These are phyloP conservation scores for Chalcosyrphus nemorum DNA, from an alignment of 2,888 invertebrate species.

Conservation along the genomic window DNA sequence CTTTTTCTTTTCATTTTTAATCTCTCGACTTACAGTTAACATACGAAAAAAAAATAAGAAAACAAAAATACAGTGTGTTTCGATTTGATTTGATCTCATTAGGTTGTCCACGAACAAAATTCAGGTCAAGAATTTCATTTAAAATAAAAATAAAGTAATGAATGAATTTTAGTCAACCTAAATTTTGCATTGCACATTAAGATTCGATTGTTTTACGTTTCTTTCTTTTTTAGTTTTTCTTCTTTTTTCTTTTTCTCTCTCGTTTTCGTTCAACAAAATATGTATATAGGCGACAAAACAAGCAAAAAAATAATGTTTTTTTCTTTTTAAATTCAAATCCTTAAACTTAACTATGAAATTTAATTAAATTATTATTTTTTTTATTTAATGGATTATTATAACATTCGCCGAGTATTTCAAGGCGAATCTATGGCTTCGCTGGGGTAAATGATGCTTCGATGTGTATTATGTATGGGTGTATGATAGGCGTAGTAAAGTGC, in stretches of 20 bases:
- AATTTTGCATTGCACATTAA: constrained; percentile 69
- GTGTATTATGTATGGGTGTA: constrained; percentile 3
- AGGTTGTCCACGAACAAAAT: constrained; percentile 63
- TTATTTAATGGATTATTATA: constrained; percentile 24
- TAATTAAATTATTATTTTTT: constrained; percentile 20
- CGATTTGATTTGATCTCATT: constrained; percentile 27
- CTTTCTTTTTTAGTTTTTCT: background rate
- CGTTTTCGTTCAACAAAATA: constrained; percentile 46
- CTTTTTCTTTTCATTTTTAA: constrained; percentile 31
- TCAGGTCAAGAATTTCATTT: constrained; percentile 73
- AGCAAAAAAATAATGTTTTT: constrained; percentile 19
- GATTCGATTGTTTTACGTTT: constrained; percentile 12
- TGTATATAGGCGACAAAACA: constrained; percentile 43
- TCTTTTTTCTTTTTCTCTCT: constrained; percentile 21
- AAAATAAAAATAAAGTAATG: constrained; percentile 30
- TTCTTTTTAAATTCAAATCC: background rate
- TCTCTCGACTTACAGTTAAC: constrained; percentile 61
- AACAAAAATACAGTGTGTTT: constrained; percentile 30
- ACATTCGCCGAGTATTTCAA: constrained; percentile 22
- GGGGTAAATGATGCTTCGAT: constrained; percentile 57
- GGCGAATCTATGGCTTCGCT: constrained; percentile 63
- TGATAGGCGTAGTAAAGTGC: background rate
- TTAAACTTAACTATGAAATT: constrained; percentile 36
- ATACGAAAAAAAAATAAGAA: constrained; percentile 39
- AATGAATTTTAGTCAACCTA: constrained; percentile 73